Evolutionary conservation across 2,888 invertebrate species (phyloP), one percentile per base, ranked within the genome.

Genomic region (Apocheima hispidaria): DNA sequence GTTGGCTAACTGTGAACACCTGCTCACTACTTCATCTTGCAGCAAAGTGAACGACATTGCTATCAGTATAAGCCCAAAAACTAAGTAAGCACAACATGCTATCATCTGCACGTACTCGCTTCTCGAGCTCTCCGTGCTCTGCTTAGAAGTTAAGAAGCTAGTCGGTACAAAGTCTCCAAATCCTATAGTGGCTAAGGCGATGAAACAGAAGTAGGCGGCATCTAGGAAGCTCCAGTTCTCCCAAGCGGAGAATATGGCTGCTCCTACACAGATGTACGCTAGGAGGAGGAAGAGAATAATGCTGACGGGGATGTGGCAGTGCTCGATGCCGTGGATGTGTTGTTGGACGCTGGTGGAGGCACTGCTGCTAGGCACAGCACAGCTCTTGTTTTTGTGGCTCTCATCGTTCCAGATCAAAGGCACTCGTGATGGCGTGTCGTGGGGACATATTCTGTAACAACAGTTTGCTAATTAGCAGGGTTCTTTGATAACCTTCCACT

Each of bases 21-120:
- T 94, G 73, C 95, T 93, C 63, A 96, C 94, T 2, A 97, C 94
- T 80, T 97, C 96, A 71, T 97, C 97, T 81, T 97, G 97, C 59
- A 97, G 94, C 61, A 97, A 93, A 84, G 96, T 96, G 78, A 97
- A 97, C 56, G 96, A 96, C 96, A 96, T 97, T 9, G 97, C 97
- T 75, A 97, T 96, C 60, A 97, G 91, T 61, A 97, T 95, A 12
- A 97, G 93, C 26, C 97, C 97, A 63, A 97, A 92, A 65, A 97
- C 93, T 67, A 97, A 89, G 82, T 97, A 97, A 10, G 96, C 94
- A 86, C 96, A 96, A 78, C 96, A 96, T 46, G 96, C 96, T 63
- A 96, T 94, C 81, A 97, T 93, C 80, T 96, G 96, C 50, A 96
- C 87, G 73, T 95, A 95, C 72, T 95, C 94, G 75, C 88, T 92